Conservation (phyloP, 2,888 invertebrate genomes). For the Tubulanus polymorphus region DNA sequence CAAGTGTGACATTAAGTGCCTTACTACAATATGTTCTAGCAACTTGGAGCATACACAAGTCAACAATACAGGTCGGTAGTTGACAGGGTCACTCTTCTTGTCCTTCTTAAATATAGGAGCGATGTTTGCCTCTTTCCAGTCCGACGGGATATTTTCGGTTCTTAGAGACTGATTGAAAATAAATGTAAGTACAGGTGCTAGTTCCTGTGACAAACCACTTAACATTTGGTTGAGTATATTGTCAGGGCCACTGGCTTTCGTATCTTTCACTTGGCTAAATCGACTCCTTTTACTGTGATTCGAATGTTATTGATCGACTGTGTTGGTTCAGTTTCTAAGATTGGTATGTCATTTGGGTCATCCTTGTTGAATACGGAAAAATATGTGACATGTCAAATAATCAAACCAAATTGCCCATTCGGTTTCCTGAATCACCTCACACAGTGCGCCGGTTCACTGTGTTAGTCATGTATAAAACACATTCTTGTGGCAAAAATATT, state of each 20-base stretch:
- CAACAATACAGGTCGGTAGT: conserved; percentile 15
- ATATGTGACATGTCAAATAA: background rate
- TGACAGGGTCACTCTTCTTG: conserved; percentile 3
- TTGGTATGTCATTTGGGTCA: background rate
- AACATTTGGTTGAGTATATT: background rate
- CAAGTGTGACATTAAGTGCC: conserved; percentile 3
- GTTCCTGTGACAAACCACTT: background rate
- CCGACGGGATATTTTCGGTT: conserved; percentile 2
- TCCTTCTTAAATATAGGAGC: conserved; percentile 13
- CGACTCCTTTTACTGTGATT: background rate
- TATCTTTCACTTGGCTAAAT: background rate
- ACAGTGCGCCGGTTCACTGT: too few relatives aligned
- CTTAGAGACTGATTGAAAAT: background rate
- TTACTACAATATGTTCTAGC: conserved; percentile 9
- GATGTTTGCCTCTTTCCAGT: conserved; percentile 12
- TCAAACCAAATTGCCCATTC: background rate
- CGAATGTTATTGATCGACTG: background rate
- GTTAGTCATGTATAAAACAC: too few relatives aligned
- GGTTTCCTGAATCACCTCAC: background rate
- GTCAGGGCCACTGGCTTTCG: background rate
- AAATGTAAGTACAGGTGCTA: background rate
- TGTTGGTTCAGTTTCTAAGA: background rate
- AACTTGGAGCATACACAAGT: conserved; percentile 13
- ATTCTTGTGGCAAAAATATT: too few relatives aligned
- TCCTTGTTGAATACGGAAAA: background rate